A percentile compares a stretch with the other conserved stretches of the same genome.
Evolutionary conservation across 1,140 invertebrate genomes (phyloP).

Genomic region (Drosophila serrata): DNA sequence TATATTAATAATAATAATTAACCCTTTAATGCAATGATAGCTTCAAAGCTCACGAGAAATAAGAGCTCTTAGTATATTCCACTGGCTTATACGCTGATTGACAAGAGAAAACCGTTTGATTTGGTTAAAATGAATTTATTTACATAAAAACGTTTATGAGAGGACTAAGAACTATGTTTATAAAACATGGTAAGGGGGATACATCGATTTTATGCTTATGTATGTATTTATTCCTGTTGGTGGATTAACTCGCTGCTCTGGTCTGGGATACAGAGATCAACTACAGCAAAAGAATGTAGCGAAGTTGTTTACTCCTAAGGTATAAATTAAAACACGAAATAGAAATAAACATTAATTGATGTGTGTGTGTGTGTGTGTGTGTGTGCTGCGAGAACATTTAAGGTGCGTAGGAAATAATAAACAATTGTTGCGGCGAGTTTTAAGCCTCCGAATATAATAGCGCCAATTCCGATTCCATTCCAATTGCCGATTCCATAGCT

Average conservation of each 20-base stretch:
- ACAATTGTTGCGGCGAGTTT: slow-evolving; percentile 8
- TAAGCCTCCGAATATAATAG: background rate
- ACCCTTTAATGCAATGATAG: too few relatives aligned
- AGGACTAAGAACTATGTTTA: slow-evolving; percentile 63
- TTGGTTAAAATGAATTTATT: slow-evolving; percentile 66
- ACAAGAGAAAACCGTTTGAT: background rate
- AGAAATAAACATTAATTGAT: slow-evolving; percentile 16
- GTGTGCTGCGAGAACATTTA: background rate
- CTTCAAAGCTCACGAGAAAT: too few relatives aligned
- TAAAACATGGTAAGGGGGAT: slow-evolving; percentile 59
- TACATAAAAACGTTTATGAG: slow-evolving; percentile 53
- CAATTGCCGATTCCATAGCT: slow-evolving; percentile 11
- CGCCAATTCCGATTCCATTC: too few relatives aligned
- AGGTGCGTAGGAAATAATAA: slow-evolving; percentile 7
- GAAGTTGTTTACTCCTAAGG: slow-evolving; percentile 47
- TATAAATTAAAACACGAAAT: slow-evolving; percentile 26
- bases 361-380: too few relatives aligned
- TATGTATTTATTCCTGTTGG: slow-evolving; percentile 37
- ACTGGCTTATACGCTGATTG: background rate
- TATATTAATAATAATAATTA: too few relatives aligned
- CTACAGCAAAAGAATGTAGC: slow-evolving; percentile 67
- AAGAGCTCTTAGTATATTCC: too few relatives aligned
- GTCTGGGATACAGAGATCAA: slow-evolving; percentile 38
- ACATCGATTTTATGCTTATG: slow-evolving; percentile 36
- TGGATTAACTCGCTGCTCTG: too few relatives aligned